These are phyloP conservation scores for Psilanteris sp. DNA, from an alignment of 1,140 invertebrate genomes.

Conservation along the genomic window DNA sequence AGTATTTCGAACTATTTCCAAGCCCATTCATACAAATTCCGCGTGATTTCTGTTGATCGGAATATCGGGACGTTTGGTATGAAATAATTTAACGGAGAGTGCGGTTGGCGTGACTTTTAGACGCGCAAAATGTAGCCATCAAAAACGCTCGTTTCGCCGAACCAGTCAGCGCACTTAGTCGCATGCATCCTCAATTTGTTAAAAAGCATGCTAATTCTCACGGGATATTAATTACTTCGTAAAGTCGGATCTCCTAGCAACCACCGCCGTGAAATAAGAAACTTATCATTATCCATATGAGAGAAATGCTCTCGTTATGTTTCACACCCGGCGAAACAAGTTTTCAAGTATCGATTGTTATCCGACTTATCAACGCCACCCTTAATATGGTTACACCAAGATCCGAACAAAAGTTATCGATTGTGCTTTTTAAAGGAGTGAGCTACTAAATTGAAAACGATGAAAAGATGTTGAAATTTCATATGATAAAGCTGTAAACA, in stretches of 20 bases:
- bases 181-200: conserved; percentile 38
- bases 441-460: too few species aligned
- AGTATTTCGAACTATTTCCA: too few species aligned
- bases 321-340: conserved; percentile 14
- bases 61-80: too few species aligned
- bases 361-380: conserved; percentile 11
- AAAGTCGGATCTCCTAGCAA: conserved; percentile 20
- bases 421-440: conserved; percentile 5
- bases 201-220: conserved; percentile 45
- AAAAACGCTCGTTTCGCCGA: conserved; percentile 10
- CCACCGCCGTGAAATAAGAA: conserved; percentile 23
- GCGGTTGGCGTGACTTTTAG: conserved; percentile 2
- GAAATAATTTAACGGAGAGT: conserved; percentile 20
- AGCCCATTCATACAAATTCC: too few species aligned
- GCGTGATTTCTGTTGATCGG: too few species aligned
- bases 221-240: conserved; percentile 32
- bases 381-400: conserved; percentile 12
- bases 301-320: conserved; percentile 12
- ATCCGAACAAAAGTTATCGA: conserved; percentile 14
- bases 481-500: too few species aligned
- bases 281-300: conserved; percentile 15
- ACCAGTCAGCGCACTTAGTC: conserved; percentile 28
- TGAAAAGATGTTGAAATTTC: too few species aligned
- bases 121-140: conserved; percentile 31
- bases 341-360: conserved; percentile 35